Conservation (phyloP, 2,113 vertebrate genomes). For the Microcebus jonahi region DNA sequence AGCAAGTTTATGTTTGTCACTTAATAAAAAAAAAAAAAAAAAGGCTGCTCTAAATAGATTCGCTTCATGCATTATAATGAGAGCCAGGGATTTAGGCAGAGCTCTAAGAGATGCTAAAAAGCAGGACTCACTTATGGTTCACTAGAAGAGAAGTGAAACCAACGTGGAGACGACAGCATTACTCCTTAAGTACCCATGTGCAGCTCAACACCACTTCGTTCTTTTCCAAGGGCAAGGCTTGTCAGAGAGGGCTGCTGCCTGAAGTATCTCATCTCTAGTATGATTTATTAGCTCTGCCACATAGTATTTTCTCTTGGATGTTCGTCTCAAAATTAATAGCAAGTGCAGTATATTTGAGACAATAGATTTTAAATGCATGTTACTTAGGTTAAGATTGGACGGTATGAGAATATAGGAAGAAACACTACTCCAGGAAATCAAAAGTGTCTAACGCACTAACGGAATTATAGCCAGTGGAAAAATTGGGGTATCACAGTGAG, state of each 20-base stretch:
- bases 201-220: not conserved
- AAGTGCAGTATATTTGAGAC: not conserved
- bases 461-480: not conserved
- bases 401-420: not conserved
- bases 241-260: not conserved
- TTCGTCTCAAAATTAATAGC: not conserved
- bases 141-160: not conserved
- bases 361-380: not conserved
- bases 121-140: not conserved
- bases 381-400: not conserved
- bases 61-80: not conserved
- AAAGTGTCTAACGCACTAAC: not conserved
- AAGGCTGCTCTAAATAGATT: not conserved
- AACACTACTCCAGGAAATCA: not conserved
- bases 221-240: not conserved
- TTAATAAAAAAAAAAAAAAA: not conserved
- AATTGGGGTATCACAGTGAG: not conserved
- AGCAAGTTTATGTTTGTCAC: not conserved
- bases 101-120: not conserved
- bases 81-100: not conserved
- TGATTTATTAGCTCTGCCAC: not conserved
- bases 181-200: accelerated
- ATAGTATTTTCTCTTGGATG: not conserved
- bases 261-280: not conserved
- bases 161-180: not conserved